These are phyloP conservation scores for Tetragonula carbonaria DNA, from an alignment of 2,888 invertebrate species.

Conservation along the genomic window DNA sequence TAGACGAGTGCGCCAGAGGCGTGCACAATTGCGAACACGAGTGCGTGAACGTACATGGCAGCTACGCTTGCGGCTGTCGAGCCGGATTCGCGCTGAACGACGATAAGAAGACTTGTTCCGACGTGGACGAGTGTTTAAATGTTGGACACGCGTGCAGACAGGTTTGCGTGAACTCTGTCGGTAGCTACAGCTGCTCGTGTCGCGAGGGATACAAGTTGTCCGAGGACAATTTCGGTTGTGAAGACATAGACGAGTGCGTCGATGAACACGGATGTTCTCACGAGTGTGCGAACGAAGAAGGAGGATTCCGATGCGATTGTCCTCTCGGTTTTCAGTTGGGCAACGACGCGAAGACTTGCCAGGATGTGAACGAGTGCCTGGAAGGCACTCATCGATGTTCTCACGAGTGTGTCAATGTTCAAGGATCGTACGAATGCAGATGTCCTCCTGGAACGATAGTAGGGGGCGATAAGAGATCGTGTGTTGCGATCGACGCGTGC, in stretches of 20 bases:
- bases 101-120: conserved; percentile 78
- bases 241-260: conserved; percentile 76
- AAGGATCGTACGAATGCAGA: conserved; percentile 85
- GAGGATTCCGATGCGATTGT: conserved; percentile 86
- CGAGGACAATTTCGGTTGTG: conserved; percentile 68
- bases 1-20: conserved; percentile 66
- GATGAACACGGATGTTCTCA: conserved; percentile 82
- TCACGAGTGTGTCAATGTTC: conserved; percentile 85
- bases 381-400: conserved; percentile 85
- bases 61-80: conserved; percentile 86
- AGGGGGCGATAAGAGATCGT: conserved; percentile 67
- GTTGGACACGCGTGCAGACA: conserved; percentile 82
- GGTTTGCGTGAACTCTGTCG: conserved; percentile 68
- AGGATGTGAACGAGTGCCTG: conserved; percentile 86
- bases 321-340: conserved; percentile 81
- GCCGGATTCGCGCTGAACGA: conserved; percentile 80
- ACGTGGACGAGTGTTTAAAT: conserved; percentile 80
- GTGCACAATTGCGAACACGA: conserved; percentile 80
- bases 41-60: conserved; percentile 85
- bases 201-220: conserved; percentile 65
- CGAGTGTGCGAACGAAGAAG: conserved; percentile 84
- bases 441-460: conserved; percentile 84
- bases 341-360: conserved; percentile 76
- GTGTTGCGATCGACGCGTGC: conserved; percentile 67
- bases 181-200: conserved; percentile 79